Base-by-base conservation (phyloP, 2,797 vertebrate genomes). In the Alcedo quadribrachys region DNA sequence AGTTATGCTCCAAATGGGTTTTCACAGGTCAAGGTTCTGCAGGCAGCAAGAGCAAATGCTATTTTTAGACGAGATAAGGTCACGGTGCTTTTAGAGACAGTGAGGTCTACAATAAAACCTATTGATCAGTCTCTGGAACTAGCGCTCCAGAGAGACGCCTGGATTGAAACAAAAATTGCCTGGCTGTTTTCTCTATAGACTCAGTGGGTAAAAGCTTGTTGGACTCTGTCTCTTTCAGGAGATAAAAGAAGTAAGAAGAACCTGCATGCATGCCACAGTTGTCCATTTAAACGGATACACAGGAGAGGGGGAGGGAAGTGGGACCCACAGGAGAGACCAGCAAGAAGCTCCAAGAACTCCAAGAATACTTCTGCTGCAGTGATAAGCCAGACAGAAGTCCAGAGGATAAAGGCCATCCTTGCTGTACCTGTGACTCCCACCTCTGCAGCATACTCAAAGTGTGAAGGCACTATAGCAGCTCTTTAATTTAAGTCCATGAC, bases 1-100 rank as follows among this genome's bases (percentile, higher is more conserved):
- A 98, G 97, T 98, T 98, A 97, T 97, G 96, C 97, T 98, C 97
- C 97, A 98, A 98, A 98, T 97, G 98, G 97, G 97, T 97, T 98
- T 98, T 97, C 97, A 97, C 97, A 98, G 98, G 98, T 98, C 98
- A 98, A 97, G 97, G 98, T 98, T 98, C 97, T 96, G 93, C 96
- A 97, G 96, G 96, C 97, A 96, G 97, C 97, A 94, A 97, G 96
- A 98, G 97, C 97, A 97, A 97, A 97, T 46, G 91, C 98, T 98
- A 98, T 98, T 98, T 98, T 98, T 98, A 98, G 97, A 95, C 27
- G 40, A 96, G 96, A 98, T 98, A 98, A 98, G 97, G 98, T 98
- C 98, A 97, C 94, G 71, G 78, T 95, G 97, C 98, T 98, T 98
- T 98, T 98, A 98, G 97, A 98, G 98, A 98, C 98, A 97, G 97